A percentile compares a stretch with the other conserved stretches of the same genome.
phyloP scores from a whole-genome alignment of 1,140 invertebrate genomes.

The Brachionus calyciflorus region DNA sequence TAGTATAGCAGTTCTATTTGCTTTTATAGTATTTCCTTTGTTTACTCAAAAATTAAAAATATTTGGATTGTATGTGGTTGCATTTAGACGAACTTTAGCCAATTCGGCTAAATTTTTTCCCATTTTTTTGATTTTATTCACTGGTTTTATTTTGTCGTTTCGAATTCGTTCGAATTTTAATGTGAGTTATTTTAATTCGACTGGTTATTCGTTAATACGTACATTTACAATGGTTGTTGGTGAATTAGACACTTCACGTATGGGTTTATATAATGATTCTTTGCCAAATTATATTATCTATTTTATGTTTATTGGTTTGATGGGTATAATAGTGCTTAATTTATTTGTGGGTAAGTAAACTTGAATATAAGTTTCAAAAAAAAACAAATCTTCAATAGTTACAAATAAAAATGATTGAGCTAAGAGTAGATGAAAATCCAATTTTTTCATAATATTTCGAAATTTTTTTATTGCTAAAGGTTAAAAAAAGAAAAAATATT shows the following conservation, averaged over 20 bases:
- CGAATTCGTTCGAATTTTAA: slow-evolving; percentile 40
- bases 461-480: no score
- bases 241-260: slow-evolving; percentile 3
- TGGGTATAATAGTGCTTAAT: slow-evolving; percentile 32
- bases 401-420: no score
- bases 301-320: slow-evolving; percentile 40
- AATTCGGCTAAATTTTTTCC: slow-evolving; percentile 47
- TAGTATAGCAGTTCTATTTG: slow-evolving; percentile 36
- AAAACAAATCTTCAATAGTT: no score
- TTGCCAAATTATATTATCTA: slow-evolving; percentile 41
- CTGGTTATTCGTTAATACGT: slow-evolving; percentile 12
- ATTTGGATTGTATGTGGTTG: slow-evolving; percentile 39
- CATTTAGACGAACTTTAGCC: slow-evolving; percentile 25
- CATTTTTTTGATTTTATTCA: slow-evolving; percentile 30
- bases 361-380: no score
- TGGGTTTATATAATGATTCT: slow-evolving; percentile 25
- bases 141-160: slow-evolving; percentile 44
- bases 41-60: slow-evolving; percentile 43
- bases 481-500: no score
- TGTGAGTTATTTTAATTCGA: slow-evolving; percentile 43
- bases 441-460: no score
- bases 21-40: slow-evolving; percentile 43
- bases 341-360: slow-evolving; percentile 30
- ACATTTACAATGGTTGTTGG: slow-evolving; percentile 44
- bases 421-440: no score